Base-by-base conservation (phyloP, 2,888 invertebrate genomes). In the Ochlodes sylvanus region DNA sequence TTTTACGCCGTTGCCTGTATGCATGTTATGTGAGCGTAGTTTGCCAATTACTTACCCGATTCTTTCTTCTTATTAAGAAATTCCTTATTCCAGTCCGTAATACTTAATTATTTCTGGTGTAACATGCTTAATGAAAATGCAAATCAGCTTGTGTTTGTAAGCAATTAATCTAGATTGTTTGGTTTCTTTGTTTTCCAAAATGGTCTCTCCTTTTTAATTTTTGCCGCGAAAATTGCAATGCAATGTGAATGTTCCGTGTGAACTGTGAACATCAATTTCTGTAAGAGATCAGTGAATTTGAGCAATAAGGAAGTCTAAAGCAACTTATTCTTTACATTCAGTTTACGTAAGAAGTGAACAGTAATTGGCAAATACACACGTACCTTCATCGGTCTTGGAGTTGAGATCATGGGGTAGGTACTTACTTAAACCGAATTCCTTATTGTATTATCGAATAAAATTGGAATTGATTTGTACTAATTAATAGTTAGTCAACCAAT, bases 51-150 rank as follows among this genome's bases (percentile, higher is more conserved):
- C 17, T 34, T 32, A 15, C 32, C n/a, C 10, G 56, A 56, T 21
- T 21, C 27, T 60, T 42, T 44, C 27, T 34, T 38, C 50, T 38
- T 21, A 38, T 65, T 57, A 58, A 58, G 65, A 65, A 65, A 65
- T 57, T 34, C 15, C 50, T 65, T 32, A 27, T 63, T 50, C 47
- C 15, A 61, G 32, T 61, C 9, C 21, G 58, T 58, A 65, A 58
- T 7, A 56, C 21, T 27, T 27, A 27, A 27, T 27, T 27, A 27
- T 0, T 15, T 27, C 15, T 65, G 52, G 42, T n/a, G 32, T 52
- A 19, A 21, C 12, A 52, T 21, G 52, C 12, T 21, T 2, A 52
- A 21, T 21, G 21, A 14, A 52, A 52, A 21, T 52, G 52, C 21
- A 52, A 52, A 21, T 47, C 7, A 17, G n/a, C 9, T 47, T 42